Base-by-base conservation (phyloP, 2,797 vertebrate species). In the Bucorvus abyssinicus region DNA sequence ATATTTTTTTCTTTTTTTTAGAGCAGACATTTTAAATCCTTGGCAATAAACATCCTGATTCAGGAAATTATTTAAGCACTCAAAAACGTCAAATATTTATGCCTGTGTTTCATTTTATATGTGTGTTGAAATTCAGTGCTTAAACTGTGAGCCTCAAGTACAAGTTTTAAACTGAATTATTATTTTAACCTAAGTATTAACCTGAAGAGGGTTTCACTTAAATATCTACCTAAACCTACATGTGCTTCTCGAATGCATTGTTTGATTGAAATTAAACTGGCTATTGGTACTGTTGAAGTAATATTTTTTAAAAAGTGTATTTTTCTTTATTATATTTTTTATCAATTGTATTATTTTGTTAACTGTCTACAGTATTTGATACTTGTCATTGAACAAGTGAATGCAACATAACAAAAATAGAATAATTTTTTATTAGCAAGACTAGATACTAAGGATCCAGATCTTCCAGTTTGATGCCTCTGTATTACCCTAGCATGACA, bases 291-390 rank as follows among this genome's bases (percentile, higher is more conserved):
- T 65, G 23, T 2, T 49, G 40, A 81, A 80, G 24, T 20, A 47
- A 42, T 27, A n/a, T 12, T 42, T 36, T 8, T n/a, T 2, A 13
- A 19, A 47, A 26, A 4, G 4, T 17, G 0, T 1, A 3, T 47
- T 40, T 84, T 75, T 14, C 9, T 34, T 67, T 59, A 50, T 55
- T 79, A n/a, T n/a, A 7, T 38, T 47, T 71, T 64, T 63, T 24
- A 20, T 40, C 9, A 50, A n/a, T 50, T 38, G 22, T 23, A 10
- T 83, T 42, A 18, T 73, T 89, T 87, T 91, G 26, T 53, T 53
- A 81, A 50, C 7, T 47, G 3, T 71, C 24, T 71, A 13, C 7
- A 14, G 79, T 13, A 73, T 34, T 92, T 67, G 10, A 81, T 59
- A 71, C 13, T 61, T 81, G 27, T 44, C 29, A 65, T 21, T 78